Conservation (phyloP, 2,888 invertebrate species). For the Mechanitis messenoides region DNA sequence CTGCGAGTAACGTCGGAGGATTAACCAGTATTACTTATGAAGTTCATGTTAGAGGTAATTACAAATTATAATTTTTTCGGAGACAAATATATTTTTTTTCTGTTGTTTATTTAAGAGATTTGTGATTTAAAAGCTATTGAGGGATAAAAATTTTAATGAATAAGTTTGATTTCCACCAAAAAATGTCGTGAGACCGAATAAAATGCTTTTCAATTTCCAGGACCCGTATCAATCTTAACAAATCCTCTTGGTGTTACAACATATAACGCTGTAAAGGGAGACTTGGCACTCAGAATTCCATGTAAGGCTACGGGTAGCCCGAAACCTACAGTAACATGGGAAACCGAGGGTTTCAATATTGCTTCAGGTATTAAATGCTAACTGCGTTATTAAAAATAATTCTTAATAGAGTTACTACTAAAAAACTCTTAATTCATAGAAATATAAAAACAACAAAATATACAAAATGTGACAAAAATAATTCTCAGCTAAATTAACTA, state of each 20-base stretch:
- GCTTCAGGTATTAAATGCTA: conserved; percentile 37
- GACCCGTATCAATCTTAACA: conserved; percentile 37
- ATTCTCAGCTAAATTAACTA: too few relatives aligned
- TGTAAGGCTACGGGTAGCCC: conserved; percentile 47
- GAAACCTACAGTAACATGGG: conserved; percentile 44
- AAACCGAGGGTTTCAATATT: conserved; percentile 33
- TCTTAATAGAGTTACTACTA: too few relatives aligned
- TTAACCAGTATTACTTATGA: conserved; percentile 40
- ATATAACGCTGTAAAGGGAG: conserved; percentile 36
- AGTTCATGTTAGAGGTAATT: conserved; percentile 37
- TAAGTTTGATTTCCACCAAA: too few relatives aligned
- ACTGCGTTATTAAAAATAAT: not conserved
- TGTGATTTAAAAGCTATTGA: too few relatives aligned
- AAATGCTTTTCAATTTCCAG: conserved; percentile 34
- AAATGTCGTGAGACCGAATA: too few relatives aligned
- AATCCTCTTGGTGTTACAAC: conserved; percentile 21
- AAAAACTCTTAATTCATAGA: too few relatives aligned
- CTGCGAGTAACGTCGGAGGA: conserved; percentile 39
- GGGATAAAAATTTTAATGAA: too few relatives aligned
- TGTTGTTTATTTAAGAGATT: not conserved
- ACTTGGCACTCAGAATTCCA: conserved; percentile 37
- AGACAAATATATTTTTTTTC: not conserved
- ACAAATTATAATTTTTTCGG: not conserved
- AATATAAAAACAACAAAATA: too few relatives aligned
- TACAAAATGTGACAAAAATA: too few relatives aligned